Conservation (phyloP, 2,113 vertebrate species). For the Osmerus mordax region DNA sequence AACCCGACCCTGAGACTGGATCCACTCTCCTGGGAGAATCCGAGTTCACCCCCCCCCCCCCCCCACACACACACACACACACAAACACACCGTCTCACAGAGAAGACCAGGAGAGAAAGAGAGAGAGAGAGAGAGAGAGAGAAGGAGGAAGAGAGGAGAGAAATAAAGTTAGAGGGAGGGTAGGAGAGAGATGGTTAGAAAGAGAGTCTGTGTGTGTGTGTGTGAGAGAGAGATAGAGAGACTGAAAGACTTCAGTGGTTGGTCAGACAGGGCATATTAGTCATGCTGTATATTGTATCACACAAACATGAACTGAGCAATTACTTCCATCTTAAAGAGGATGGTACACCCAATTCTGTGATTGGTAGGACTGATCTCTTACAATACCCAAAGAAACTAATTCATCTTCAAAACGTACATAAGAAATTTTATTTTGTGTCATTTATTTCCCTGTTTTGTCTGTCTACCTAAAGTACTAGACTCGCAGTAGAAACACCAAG, state of each 20-base stretch:
- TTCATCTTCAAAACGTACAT: too few species aligned
- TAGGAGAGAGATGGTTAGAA: background rate
- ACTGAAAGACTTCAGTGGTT: constrained; percentile 4
- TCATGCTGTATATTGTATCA: too few species aligned
- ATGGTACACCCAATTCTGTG: too few species aligned
- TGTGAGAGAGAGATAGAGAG: constrained; percentile 4
- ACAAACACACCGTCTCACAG: constrained; percentile 36
- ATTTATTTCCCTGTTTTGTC: too few species aligned
- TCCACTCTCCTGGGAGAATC: constrained; percentile 59
- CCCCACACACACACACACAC: background rate
- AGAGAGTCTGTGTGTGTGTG: background rate
- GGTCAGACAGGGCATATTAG: background rate
- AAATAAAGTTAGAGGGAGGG: constrained; percentile 15
- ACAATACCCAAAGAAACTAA: too few species aligned
- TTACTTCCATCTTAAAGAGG: too few species aligned
- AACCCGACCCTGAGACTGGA: constrained; percentile 62
- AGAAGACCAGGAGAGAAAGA: background rate
- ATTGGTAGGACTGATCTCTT: too few species aligned
- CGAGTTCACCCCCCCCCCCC: constrained; percentile 45
- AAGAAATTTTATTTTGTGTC: too few species aligned
- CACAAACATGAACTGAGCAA: background rate
- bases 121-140: constrained; percentile 15
- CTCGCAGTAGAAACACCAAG: too few species aligned
- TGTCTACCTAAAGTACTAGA: too few species aligned
- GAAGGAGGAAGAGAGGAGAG: constrained; percentile 7